Base-by-base conservation (phyloP, 1,140 invertebrate species). In the Drosophila gunungcola region DNA sequence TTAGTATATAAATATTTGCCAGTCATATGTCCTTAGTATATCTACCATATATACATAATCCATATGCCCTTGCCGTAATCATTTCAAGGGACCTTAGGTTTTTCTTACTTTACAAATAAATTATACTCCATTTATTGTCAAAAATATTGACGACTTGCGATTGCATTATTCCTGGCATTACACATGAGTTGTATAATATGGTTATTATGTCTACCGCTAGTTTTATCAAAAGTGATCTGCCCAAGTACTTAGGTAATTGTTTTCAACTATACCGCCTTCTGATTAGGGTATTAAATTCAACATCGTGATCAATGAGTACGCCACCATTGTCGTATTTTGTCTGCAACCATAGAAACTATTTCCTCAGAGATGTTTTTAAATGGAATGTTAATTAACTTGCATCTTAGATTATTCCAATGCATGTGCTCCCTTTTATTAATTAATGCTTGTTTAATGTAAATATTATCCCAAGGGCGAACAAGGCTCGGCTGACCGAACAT, bases 81-180 rank as follows among this genome's bases (percentile, higher is more conserved):
- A 21, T 46, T 43, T 62, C 48, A 36, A 51, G 41, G 48, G 41
- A 34, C 32, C 29, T 27, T 43, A 27, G 3, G 7, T 43, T 74
- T 25, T 51, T 58, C 34, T 41, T 39, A 60, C 46, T 73, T 64
- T 75, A 55, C 49, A 65, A 81, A 82, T 56, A 63, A 54, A 65
- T 83, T 80, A 67, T 73, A 88, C 75, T 78, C 52, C 49, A 62
- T 57, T 88, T 88, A 88, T 88, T 88, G 83, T 88, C 83, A 83
- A 86, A 77, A 80, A 89, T 88, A 88, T 89, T 72, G 83, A 88
- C 83, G 75, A 89, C 83, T 82, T 52, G 21, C 70, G 70, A 83
- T 89, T 73, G 73, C 68, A 77, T 79, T 82, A 53, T 69, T 60
- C 64, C 49, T 78, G 52, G 52, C 56, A 65, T 78, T 78, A 46